phyloP scores from a whole-genome alignment of 2,888 invertebrate genomes.

The Mamestra brassicae region DNA sequence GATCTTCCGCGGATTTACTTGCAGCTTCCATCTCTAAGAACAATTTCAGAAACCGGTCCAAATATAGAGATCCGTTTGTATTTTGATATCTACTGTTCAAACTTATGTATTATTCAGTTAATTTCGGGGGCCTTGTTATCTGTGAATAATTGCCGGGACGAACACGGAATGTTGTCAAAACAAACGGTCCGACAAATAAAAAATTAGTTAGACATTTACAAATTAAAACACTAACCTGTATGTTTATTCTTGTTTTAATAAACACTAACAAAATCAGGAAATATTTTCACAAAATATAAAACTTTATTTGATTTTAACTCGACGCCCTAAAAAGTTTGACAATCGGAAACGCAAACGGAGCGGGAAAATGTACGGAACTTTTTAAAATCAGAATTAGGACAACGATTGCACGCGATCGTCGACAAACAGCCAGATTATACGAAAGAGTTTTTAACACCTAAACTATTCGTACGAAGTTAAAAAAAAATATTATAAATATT shows the following conservation, averaged over 20 bases:
- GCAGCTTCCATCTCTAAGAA: constrained; percentile 65
- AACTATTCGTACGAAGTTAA: constrained; percentile 42
- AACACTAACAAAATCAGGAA: constrained; percentile 50
- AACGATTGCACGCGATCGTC: constrained; percentile 73
- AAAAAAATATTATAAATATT: no score
- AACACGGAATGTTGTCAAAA: constrained; percentile 41
- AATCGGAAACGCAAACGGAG: constrained; percentile 69
- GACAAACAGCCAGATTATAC: constrained; percentile 70
- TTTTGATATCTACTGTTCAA: constrained; percentile 40
- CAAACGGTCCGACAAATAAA: constrained; percentile 24
- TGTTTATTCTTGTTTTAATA: constrained; percentile 30
- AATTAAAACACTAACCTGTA: constrained; percentile 22
- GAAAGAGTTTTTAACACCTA: constrained; percentile 65
- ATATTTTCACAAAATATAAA: constrained; percentile 63
- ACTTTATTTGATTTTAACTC: constrained; percentile 63
- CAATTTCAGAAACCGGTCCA: constrained; percentile 41
- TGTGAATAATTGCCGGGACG: constrained; percentile 40
- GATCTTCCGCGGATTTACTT: constrained; percentile 64
- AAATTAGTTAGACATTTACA: constrained; percentile 14
- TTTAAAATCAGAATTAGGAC: constrained; percentile 76
- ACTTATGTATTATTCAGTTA: constrained; percentile 56
- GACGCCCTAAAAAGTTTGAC: constrained; percentile 68
- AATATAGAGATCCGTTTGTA: constrained; percentile 14
- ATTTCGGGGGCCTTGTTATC: constrained; percentile 32
- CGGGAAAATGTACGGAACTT: constrained; percentile 68